A percentile compares a stretch with the other conserved stretches of the same genome.
These are phyloP conservation scores for Pissodes strobi DNA, from an alignment of 1,140 invertebrate genomes.

Conservation along the genomic window DNA sequence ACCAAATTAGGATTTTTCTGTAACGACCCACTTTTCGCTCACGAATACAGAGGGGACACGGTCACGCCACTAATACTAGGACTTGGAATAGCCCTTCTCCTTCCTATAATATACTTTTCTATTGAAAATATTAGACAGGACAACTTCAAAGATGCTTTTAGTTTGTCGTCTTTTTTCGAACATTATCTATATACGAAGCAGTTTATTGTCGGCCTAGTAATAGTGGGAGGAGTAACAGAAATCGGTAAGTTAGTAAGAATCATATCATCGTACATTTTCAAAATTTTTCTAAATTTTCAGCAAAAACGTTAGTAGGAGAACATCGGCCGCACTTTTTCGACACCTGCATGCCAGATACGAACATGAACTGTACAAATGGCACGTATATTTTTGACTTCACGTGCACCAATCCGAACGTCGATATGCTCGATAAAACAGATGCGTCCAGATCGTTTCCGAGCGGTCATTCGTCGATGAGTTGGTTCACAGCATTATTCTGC, in stretches of 20 bases:
- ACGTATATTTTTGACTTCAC: slow-evolving; percentile 66
- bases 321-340: slow-evolving; percentile 74
- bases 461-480: slow-evolving; percentile 72
- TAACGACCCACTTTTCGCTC: slow-evolving; percentile 65
- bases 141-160: not conserved
- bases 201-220: slow-evolving; percentile 35
- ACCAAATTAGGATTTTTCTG: slow-evolving; percentile 63
- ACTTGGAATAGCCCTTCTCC: slow-evolving; percentile 50
- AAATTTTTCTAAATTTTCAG: too few relatives aligned
- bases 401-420: slow-evolving; percentile 64
- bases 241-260: slow-evolving; percentile 50
- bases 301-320: slow-evolving; percentile 68
- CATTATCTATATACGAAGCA: slow-evolving; percentile 40
- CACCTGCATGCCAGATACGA: slow-evolving; percentile 67
- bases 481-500: slow-evolving; percentile 68
- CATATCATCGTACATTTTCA: too few relatives aligned
- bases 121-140: slow-evolving; percentile 8
- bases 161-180: not conserved
- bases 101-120: not conserved
- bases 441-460: slow-evolving; percentile 79
- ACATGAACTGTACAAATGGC: slow-evolving; percentile 61
- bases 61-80: slow-evolving; percentile 57
- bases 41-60: slow-evolving; percentile 64
- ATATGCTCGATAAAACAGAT: slow-evolving; percentile 62
- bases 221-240: slow-evolving; percentile 54